These are phyloP conservation scores for Calameuta idolon DNA, from an alignment of 2,888 invertebrate genomes.

Conservation along the genomic window DNA sequence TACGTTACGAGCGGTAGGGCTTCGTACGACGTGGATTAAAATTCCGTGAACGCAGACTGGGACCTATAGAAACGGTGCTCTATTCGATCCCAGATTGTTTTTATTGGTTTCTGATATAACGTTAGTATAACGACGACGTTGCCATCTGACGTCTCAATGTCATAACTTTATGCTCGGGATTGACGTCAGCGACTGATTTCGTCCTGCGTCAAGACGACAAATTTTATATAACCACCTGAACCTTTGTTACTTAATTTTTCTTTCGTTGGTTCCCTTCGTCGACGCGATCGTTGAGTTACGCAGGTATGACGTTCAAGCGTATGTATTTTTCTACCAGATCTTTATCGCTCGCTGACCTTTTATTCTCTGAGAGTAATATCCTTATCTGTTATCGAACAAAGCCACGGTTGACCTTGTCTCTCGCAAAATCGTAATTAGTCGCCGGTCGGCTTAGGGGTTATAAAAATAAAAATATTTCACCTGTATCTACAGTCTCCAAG, in stretches of 20 bases:
- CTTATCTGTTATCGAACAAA: neutral
- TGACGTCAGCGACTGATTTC: neutral
- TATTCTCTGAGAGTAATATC: neutral
- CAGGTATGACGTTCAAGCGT: neutral
- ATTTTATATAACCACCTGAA: neutral
- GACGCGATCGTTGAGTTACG: neutral
- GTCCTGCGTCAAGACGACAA: neutral
- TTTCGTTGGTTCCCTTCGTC: neutral
- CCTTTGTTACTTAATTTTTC: neutral
- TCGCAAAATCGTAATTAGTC: neutral
- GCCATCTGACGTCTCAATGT: neutral
- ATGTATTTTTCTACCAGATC: neutral
- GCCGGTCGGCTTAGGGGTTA: neutral
- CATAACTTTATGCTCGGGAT: neutral
- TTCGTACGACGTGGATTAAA: neutral
- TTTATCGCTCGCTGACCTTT: neutral
- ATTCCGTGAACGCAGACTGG: neutral
- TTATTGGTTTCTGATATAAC: neutral
- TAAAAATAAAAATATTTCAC: neutral
- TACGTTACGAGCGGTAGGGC: slow-evolving; percentile 3
- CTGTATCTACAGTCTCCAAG: neutral
- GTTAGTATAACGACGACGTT: neutral
- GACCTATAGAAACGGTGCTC: neutral
- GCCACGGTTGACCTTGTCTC: neutral
- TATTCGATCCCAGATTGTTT: neutral